Percentiles rank a stretch among this genome's conserved stretches.
These are phyloP conservation scores for Conchocele bisecta DNA, from an alignment of 2,888 invertebrate genomes.

Conservation along the genomic window DNA sequence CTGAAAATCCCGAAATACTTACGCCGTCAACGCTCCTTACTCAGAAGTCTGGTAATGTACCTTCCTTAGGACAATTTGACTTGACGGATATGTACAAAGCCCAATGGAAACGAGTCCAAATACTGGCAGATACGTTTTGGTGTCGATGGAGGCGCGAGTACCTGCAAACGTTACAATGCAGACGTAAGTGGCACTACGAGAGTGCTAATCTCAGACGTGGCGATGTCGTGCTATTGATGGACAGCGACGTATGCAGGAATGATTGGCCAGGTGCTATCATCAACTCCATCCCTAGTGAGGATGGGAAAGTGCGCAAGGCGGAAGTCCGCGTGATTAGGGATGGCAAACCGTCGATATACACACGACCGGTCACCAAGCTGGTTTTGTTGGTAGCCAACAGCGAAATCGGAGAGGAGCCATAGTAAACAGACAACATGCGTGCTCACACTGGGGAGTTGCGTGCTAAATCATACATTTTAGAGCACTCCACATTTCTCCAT, in stretches of 20 bases:
- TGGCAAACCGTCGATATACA: too few relatives aligned
- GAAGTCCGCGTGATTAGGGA: too few relatives aligned
- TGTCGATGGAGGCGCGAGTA: conserved; percentile 29
- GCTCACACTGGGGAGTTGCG: too few relatives aligned
- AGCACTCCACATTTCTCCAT: too few relatives aligned
- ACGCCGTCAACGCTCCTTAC: too few relatives aligned
- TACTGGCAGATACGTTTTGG: conserved; percentile 34
- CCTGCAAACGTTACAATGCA: conserved; percentile 26
- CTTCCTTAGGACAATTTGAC: conserved; percentile 8
- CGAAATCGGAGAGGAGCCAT: too few relatives aligned
- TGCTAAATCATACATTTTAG: too few relatives aligned
- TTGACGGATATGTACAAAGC: conserved; percentile 27
- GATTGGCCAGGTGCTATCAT: conserved; percentile 37
- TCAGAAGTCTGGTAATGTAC: too few relatives aligned
- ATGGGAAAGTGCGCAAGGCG: conserved; percentile 29
- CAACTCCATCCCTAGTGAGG: conserved; percentile 13
- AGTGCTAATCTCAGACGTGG: conserved; percentile 16
- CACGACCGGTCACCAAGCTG: too few relatives aligned
- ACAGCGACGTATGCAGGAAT: conserved; percentile 22
- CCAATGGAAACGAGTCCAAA: conserved; percentile 39
- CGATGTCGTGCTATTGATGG: conserved; percentile 30
- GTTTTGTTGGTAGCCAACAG: too few relatives aligned
- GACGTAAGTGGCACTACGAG: conserved; percentile 33
- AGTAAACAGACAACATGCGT: too few relatives aligned
- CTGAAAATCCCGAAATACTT: too few relatives aligned